A percentile compares a stretch with the other conserved stretches of the same genome.
phyloP scores from a whole-genome alignment of 2,113 vertebrate genomes.

The Burhinus oedicnemus region DNA sequence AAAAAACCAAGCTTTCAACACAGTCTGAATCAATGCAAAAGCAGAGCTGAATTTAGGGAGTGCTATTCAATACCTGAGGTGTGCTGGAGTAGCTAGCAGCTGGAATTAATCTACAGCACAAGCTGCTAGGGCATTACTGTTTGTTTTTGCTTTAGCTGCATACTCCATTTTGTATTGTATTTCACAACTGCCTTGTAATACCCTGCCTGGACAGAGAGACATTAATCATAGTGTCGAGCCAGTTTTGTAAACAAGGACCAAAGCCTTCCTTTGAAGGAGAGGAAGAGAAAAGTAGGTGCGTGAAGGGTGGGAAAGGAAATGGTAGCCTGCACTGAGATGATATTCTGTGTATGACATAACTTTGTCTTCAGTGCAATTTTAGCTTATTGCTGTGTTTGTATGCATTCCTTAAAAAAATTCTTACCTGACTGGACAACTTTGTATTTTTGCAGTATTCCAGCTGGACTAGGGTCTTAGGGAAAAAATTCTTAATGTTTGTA shows the following conservation, averaged over 20 bases:
- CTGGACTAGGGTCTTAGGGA: not conserved
- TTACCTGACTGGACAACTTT: not conserved
- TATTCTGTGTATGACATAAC: not conserved
- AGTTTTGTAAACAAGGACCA: constrained; percentile 35
- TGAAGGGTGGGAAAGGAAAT: not conserved
- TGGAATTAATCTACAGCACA: constrained; percentile 35
- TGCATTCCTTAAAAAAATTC: not conserved
- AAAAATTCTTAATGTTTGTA: not conserved
- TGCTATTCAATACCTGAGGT: not conserved
- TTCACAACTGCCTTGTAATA: constrained; percentile 46
- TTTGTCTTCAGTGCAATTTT: not conserved
- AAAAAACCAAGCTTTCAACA: not conserved
- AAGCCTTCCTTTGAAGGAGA: constrained; percentile 20
- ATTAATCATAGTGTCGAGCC: not conserved
- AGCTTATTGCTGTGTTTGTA: not conserved
- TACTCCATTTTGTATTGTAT: constrained; percentile 39
- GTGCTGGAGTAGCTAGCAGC: not conserved
- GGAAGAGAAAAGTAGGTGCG: constrained; percentile 1
- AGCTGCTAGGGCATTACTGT: not conserved
- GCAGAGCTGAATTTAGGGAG: not conserved
- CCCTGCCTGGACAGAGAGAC: not conserved
- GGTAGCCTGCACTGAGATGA: not conserved
- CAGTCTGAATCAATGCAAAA: not conserved
- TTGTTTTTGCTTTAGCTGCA: constrained; percentile 29
- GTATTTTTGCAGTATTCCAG: not conserved